Percentiles rank a stretch among this genome's conserved stretches.
Evolutionary conservation across 2,113 vertebrate species (phyloP).

Genomic region (Muscicapa adusta): DNA sequence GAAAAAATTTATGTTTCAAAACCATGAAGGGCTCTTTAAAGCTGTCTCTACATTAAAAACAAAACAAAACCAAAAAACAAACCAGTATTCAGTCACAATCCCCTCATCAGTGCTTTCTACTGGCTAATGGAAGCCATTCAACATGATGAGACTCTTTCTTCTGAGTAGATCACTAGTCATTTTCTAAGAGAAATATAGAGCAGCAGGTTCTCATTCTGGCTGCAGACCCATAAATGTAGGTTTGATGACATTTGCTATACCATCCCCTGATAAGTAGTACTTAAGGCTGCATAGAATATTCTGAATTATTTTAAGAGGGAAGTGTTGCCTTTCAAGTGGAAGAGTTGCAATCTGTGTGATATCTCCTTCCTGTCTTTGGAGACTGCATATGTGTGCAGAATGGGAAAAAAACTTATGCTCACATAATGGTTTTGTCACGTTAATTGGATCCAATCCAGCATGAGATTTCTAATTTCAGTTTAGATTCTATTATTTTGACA

Average conservation of each 20-base stretch:
- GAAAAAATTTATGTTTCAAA: not conserved
- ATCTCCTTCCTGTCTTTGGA: not conserved
- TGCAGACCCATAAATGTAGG: not conserved
- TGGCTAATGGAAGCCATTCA: not conserved
- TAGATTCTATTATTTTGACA: not conserved
- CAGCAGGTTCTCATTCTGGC: not conserved
- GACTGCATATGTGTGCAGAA: fast-evolving
- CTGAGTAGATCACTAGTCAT: not conserved
- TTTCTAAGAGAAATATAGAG: not conserved
- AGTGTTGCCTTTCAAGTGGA: not conserved
- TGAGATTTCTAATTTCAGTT: not conserved
- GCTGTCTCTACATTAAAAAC: not conserved
- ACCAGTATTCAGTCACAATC: not conserved
- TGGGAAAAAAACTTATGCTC: not conserved
- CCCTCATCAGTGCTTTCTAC: not conserved
- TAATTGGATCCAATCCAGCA: not conserved
- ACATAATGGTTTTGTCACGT: not conserved
- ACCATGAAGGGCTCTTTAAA: not conserved
- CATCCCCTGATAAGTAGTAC: not conserved
- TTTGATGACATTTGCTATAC: not conserved
- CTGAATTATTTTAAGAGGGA: not conserved
- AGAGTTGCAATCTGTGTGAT: not conserved
- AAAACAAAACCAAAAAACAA: not conserved
- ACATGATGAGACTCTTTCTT: not conserved
- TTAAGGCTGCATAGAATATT: not conserved